A percentile compares a stretch with the other conserved stretches of the same genome.
Conservation (phyloP, 2,113 vertebrate species). For the Gulo gulo region DNA sequence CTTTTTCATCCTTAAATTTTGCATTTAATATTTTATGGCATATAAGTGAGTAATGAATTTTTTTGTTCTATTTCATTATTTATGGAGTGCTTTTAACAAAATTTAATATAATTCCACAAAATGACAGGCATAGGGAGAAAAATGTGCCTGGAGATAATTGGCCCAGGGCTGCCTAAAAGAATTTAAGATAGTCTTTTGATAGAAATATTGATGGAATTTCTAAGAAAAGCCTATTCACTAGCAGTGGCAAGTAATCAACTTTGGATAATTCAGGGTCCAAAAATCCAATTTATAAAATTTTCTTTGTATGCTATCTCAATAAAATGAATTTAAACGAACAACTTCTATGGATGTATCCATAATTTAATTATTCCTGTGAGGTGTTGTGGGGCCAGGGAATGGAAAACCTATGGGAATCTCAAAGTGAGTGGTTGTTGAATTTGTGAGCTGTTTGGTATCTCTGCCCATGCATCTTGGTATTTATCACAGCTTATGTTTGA, state of each 20-base stretch:
- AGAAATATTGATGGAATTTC: constrained; percentile 51
- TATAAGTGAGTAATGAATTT: constrained; percentile 68
- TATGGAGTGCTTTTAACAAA: constrained; percentile 62
- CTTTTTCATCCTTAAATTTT: constrained; percentile 54
- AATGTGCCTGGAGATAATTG: constrained; percentile 59
- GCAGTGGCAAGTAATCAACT: not conserved
- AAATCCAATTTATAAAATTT: constrained; percentile 34
- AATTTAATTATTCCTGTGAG: not conserved
- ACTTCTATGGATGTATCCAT: not conserved
- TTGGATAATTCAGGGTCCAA: not conserved
- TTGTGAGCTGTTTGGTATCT: not conserved
- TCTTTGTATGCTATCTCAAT: not conserved
- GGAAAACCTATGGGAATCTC: not conserved
- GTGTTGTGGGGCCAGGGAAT: fast-evolving
- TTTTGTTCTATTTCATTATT: constrained; percentile 71
- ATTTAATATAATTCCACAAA: constrained; percentile 62
- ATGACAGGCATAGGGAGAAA: constrained; percentile 23
- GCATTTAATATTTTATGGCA: constrained; percentile 60
- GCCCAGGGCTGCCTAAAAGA: not conserved
- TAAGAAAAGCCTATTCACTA: constrained; percentile 29
- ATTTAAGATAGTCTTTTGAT: constrained; percentile 29
- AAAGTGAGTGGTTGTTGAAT: not conserved
- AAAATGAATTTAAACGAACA: not conserved
- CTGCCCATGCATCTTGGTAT: not conserved
- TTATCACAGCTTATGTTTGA: not conserved